Conservation (phyloP, 2,888 invertebrate species). For the Drosophila neoperkinsi region DNA sequence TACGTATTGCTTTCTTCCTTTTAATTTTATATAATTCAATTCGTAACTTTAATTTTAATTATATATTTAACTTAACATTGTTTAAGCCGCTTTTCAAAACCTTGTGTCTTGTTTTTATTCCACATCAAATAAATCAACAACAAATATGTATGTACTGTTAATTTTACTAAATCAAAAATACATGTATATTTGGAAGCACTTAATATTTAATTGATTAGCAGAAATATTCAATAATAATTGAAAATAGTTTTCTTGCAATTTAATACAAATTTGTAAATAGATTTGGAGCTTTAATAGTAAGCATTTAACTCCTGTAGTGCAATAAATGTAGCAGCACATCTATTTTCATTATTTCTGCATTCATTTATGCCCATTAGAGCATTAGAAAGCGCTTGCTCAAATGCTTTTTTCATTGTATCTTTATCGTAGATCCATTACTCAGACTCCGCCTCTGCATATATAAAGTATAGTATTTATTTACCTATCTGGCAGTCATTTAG, state of each 20-base stretch:
- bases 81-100: not conserved
- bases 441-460: constrained; percentile 10
- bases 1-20: not conserved
- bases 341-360: not conserved
- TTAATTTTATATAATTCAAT: not conserved
- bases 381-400: not conserved
- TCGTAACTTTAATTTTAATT: not conserved
- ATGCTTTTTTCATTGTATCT: constrained; percentile 30
- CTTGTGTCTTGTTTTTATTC: not conserved
- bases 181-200: not conserved
- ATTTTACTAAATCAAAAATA: not conserved
- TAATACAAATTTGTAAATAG: not conserved
- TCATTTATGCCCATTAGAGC: not conserved
- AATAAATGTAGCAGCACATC: not conserved
- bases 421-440: constrained; percentile 40
- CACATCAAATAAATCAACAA: not conserved
- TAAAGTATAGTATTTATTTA: constrained; percentile 53
- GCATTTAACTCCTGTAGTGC: not conserved
- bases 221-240: not conserved
- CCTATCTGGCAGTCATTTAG: constrained; percentile 62
- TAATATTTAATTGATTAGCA: no score
- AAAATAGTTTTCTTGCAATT: not conserved
- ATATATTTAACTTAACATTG: not conserved
- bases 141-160: not conserved
- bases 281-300: not conserved